These are phyloP conservation scores for Nymphalis io DNA, from an alignment of 1,140 invertebrate genomes.

Conservation along the genomic window DNA sequence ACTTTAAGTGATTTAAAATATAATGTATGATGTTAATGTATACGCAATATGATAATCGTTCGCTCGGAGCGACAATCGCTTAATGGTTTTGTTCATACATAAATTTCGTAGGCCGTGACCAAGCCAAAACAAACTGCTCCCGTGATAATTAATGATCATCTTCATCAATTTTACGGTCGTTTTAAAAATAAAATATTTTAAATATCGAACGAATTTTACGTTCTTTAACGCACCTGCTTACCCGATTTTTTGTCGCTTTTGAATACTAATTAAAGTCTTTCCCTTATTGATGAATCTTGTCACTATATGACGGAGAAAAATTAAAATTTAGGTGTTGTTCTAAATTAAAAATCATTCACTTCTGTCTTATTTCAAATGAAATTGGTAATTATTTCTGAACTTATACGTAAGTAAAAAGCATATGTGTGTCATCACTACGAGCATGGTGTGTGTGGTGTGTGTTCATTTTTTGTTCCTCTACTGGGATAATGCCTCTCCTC, in stretches of 20 bases:
- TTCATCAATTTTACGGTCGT: slow-evolving; percentile 73
- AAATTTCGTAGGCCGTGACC: slow-evolving; percentile 62
- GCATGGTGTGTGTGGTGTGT: too few relatives aligned
- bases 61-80: slow-evolving; percentile 66
- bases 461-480: too few relatives aligned
- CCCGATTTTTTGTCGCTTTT: slow-evolving; percentile 36
- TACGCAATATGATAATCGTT: slow-evolving; percentile 8
- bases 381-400: neutral
- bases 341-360: neutral
- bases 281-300: slow-evolving; percentile 28
- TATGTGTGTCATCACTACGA: too few relatives aligned
- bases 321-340: neutral
- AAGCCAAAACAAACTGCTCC: slow-evolving; percentile 71
- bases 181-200: slow-evolving; percentile 59
- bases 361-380: neutral
- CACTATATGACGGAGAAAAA: neutral
- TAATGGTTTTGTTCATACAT: slow-evolving; percentile 63
- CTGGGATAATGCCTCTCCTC: too few relatives aligned
- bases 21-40: neutral
- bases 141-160: slow-evolving; percentile 74
- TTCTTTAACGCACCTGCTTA: slow-evolving; percentile 41
- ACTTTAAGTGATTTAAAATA: slow-evolving; percentile 3
- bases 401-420: too few relatives aligned
- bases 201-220: slow-evolving; percentile 50
- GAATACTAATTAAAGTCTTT: slow-evolving; percentile 31